Evolutionary conservation across 2,113 vertebrate species (phyloP), one percentile per base, ranked within the genome.

Genomic region (Protobothrops mucrosquamatus): DNA sequence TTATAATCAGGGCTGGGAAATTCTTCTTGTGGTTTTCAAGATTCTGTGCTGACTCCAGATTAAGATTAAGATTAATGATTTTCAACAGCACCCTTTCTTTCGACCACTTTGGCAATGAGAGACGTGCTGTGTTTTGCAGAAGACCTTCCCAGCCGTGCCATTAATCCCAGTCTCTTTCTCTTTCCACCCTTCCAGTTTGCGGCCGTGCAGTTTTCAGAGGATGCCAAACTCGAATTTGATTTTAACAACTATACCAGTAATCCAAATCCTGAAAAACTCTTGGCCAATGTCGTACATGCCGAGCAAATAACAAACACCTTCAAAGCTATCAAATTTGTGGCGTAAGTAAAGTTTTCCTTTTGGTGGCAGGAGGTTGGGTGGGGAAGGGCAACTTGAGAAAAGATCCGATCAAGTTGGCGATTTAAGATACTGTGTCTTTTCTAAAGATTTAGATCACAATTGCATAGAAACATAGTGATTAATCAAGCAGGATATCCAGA

Each of bases 131-230:
- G 12, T 85, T 87, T 34, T 23, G 34, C 22, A 18, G 10, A n/a
- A 34, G 7, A 29, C 2, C 2, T 24, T 34, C 26, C 48, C 48
- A 69, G 43, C 6, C 14, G 6, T 20, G 14, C 10, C 9, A 18
- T 34, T 20, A 87, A 46, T 3, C 3, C 6, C 74, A 26, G 52
- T 55, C 54, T 91, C 26, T 85, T 81, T 51, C 14, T n/a, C 14
- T 54, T 69, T 9, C 81, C 39, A 94, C 54, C 85, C 3, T 86
- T 93, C 91, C 92, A 98, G 98, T 98, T 98, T 96, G 98, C 98
- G 43, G 98, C 98, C 8, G 98, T 98, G 89, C 98, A 98, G 95
- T 98, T 98, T 95, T 97, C 98, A 6, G 0, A 9, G 0, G 0
- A 0, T 0, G 0, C 0, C 91, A 89, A 0, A 0, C 97, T 85